Conservation (phyloP, 1,140 invertebrate genomes). For the Meloidogyne exigua region DNA sequence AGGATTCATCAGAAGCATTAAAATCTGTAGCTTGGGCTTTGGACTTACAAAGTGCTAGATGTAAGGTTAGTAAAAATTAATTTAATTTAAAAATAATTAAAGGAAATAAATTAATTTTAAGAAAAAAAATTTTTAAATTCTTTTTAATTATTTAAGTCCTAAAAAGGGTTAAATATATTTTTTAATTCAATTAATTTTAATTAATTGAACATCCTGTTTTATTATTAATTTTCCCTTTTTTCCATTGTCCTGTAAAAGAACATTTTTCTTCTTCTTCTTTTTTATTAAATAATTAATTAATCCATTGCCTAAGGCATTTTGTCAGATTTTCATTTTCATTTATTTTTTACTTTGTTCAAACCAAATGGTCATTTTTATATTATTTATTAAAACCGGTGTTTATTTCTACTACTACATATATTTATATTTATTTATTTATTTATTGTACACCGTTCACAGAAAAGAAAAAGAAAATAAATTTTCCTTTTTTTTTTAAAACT, state of each 20-base stretch:
- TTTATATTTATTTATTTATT: too few species aligned
- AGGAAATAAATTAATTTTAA: not conserved
- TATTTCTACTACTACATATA: too few species aligned
- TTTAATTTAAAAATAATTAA: not conserved
- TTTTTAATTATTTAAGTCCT: too few species aligned
- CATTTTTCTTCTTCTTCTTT: not conserved
- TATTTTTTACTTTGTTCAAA: not conserved
- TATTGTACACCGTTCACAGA: not conserved
- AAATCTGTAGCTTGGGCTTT: conserved; percentile 40
- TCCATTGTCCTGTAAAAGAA: not conserved
- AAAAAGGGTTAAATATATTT: too few species aligned
- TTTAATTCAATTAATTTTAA: not conserved
- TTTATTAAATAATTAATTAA: not conserved
- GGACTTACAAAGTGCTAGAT: conserved; percentile 44
- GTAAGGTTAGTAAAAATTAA: conserved; percentile 42
- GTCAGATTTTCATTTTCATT: not conserved
- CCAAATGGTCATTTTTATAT: not conserved
- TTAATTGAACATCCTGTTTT: not conserved
- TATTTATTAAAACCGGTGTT: not conserved
- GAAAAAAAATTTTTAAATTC: not conserved
- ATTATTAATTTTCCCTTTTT: not conserved
- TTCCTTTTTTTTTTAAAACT: not conserved
- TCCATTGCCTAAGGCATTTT: not conserved
- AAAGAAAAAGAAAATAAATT: not conserved
- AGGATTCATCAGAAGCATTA: conserved; percentile 38